A percentile compares a stretch with the other conserved stretches of the same genome.
These are phyloP conservation scores for Harpegnathos saltator DNA, from an alignment of 1,140 invertebrate species.

Conservation along the genomic window DNA sequence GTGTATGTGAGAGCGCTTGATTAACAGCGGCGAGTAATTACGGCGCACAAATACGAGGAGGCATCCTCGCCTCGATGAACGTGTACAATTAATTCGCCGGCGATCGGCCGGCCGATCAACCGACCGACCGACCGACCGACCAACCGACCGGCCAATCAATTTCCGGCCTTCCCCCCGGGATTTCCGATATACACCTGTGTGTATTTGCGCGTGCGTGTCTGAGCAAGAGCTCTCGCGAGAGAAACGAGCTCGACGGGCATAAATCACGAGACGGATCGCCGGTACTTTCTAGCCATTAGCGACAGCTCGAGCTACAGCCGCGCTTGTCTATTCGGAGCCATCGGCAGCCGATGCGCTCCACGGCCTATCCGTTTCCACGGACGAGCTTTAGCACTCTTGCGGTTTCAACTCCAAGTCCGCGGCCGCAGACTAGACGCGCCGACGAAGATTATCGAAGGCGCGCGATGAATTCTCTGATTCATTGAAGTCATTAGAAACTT, in stretches of 20 bases:
- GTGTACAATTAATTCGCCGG: constrained; percentile 19
- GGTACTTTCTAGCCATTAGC: constrained; percentile 70
- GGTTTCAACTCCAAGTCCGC: neutral
- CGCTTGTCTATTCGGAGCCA: constrained; percentile 31
- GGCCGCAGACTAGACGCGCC: too few relatives aligned
- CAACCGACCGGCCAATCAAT: constrained; percentile 6
- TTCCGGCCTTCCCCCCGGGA: constrained; percentile 1
- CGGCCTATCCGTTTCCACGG: constrained; percentile 13
- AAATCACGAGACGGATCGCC: constrained; percentile 34
- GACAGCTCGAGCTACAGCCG: constrained; percentile 54
- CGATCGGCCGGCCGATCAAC: neutral
- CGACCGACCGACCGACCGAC: neutral
- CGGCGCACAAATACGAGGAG: too few relatives aligned
- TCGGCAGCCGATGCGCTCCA: constrained; percentile 9
- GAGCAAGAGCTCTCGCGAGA: constrained; percentile 44
- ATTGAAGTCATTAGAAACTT: constrained; percentile 31
- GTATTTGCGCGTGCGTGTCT: too few relatives aligned
- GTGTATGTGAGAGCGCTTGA: neutral
- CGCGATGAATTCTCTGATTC: constrained; percentile 9
- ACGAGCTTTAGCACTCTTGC: constrained; percentile 18
- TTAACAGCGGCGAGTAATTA: constrained; percentile 37
- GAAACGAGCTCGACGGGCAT: constrained; percentile 37
- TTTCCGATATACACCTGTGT: constrained; percentile 41
- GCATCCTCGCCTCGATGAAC: neutral
- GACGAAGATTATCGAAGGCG: constrained; percentile 6